Evolutionary conservation across 1,140 invertebrate genomes (phyloP).

Genomic region (Schlechtendalia chinensis): DNA sequence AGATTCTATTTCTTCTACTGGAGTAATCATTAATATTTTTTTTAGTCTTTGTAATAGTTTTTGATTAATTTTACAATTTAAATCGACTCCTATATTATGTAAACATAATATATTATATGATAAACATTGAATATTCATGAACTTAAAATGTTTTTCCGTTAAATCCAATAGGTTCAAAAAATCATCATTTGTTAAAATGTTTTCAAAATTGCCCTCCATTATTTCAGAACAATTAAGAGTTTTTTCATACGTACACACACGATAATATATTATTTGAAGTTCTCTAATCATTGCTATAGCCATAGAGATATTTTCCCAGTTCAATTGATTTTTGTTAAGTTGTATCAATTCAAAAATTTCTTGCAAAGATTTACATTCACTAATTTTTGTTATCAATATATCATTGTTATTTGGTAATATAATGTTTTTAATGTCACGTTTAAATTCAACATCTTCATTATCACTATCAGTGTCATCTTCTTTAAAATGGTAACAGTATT

Average conservation of each 20-base stretch:
- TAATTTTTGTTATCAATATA: background rate
- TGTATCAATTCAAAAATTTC: conserved; percentile 20
- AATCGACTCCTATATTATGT: conserved; percentile 30
- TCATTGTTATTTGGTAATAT: conserved; percentile 23
- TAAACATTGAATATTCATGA: conserved; percentile 31
- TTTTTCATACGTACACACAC: conserved; percentile 2
- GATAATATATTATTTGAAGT: conserved; percentile 38
- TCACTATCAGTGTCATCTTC: conserved; percentile 25
- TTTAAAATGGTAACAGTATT: conserved; percentile 33
- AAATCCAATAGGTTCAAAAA: conserved; percentile 37
- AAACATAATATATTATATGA: conserved; percentile 40
- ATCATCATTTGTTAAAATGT: conserved; percentile 42
- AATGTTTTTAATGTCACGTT: conserved; percentile 21
- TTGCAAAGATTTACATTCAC: conserved; percentile 39
- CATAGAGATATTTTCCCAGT: conserved; percentile 43
- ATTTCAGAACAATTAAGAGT: background rate
- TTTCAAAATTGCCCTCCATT: conserved; percentile 22
- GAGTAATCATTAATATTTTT: conserved; percentile 1
- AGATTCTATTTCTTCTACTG: conserved; percentile 10
- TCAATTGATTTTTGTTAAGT: background rate
- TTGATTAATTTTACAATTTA: background rate
- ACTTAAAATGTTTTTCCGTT: conserved; percentile 18
- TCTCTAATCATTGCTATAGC: conserved; percentile 44
- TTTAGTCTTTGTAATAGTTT: conserved; percentile 2
- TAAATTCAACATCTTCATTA: conserved; percentile 22